Evolutionary conservation across 2,797 vertebrate species (phyloP).

Genomic region (Phrynocephalus vlangalii): DNA sequence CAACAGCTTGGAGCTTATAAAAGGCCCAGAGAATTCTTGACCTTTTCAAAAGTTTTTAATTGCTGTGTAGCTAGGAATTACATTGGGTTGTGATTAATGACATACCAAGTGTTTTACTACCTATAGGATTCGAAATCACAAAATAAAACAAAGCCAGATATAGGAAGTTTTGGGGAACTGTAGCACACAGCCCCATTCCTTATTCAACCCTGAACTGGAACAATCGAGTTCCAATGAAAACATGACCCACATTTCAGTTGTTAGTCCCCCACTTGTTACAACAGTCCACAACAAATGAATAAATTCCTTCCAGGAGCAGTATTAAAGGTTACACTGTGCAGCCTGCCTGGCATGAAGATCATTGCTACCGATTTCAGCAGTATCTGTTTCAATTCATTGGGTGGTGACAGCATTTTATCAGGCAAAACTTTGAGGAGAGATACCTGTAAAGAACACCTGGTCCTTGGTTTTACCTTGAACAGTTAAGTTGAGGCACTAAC

Average conservation of each 20-base stretch:
- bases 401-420: background rate
- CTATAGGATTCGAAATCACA: background rate
- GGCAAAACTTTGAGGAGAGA: background rate
- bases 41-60: constrained; percentile 10
- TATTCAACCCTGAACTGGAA: background rate
- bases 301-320: background rate
- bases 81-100: constrained; percentile 36
- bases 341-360: background rate
- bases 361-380: background rate
- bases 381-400: background rate
- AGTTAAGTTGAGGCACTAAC: background rate
- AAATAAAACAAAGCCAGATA: constrained; percentile 5
- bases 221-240: too few relatives aligned
- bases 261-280: background rate
- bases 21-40: background rate
- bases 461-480: background rate
- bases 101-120: background rate
- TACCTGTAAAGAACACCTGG: background rate
- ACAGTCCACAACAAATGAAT: background rate
- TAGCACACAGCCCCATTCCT: background rate
- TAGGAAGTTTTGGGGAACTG: background rate
- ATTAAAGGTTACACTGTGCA: background rate
- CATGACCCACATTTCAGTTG: too few relatives aligned
- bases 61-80: constrained; percentile 12
- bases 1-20: constrained; percentile 19